Evolutionary conservation across 1,140 invertebrate genomes (phyloP).

Genomic region (Campoletis sonorensis): DNA sequence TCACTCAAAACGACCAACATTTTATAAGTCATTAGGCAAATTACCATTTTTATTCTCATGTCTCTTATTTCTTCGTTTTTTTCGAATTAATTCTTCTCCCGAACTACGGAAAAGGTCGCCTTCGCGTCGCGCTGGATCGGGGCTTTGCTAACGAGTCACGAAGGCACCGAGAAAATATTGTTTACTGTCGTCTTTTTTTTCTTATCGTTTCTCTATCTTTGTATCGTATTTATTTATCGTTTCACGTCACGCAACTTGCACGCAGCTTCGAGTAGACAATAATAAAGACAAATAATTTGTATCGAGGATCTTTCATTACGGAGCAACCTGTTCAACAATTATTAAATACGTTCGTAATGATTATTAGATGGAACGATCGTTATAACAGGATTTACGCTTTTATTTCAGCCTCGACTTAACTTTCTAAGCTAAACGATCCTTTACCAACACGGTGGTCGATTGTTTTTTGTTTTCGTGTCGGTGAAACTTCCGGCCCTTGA

Average conservation of each 20-base stretch:
- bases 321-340: neutral
- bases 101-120: slow-evolving; percentile 29
- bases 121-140: neutral
- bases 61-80: slow-evolving; percentile 2
- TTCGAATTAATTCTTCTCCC: neutral
- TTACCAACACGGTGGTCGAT: neutral
- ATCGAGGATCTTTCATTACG: neutral
- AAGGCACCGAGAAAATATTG: neutral
- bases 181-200: neutral
- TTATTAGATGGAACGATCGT: neutral
- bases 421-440: neutral
- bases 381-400: neutral
- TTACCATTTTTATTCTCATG: slow-evolving; percentile 39
- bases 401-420: neutral
- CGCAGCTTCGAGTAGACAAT: neutral
- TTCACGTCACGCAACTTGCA: neutral
- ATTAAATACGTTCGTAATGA: neutral
- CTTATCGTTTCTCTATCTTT: no score
- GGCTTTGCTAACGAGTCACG: slow-evolving; percentile 10
- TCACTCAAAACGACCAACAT: slow-evolving; percentile 44
- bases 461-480: neutral
- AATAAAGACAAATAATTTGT: neutral
- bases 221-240: neutral
- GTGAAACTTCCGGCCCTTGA: no score
- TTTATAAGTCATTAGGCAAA: slow-evolving; percentile 46